Evolutionary conservation across 2,113 vertebrate species (phyloP).

Genomic region (Tetrao urogallus): DNA sequence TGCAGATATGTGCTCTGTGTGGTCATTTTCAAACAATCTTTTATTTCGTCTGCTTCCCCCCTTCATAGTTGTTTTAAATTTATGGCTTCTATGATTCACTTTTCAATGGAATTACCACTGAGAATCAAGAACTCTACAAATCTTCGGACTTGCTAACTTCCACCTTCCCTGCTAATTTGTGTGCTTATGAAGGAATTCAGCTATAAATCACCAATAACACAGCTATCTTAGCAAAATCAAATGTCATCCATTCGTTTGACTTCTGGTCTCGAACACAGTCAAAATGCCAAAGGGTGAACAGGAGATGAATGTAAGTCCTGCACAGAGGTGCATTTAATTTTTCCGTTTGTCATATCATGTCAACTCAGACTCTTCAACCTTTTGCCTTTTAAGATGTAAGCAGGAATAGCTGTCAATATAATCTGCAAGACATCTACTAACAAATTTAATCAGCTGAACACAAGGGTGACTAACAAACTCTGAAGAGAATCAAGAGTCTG

Average conservation of each 20-base stretch:
- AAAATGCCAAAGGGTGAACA: conserved; percentile 30
- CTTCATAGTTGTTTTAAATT: conserved; percentile 52
- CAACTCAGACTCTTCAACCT: conserved; percentile 65
- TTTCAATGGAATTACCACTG: conserved; percentile 46
- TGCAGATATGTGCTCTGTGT: neutral
- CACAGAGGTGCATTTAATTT: conserved; percentile 41
- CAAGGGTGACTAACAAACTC: conserved; percentile 69
- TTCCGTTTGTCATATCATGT: conserved; percentile 74
- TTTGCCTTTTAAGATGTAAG: conserved; percentile 68
- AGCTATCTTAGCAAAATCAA: conserved; percentile 52
- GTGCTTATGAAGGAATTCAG: conserved; percentile 55
- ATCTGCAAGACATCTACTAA: conserved; percentile 69
- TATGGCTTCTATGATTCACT: conserved; percentile 32
- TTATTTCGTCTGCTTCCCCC: conserved; percentile 39
- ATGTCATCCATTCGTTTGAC: conserved; percentile 38
- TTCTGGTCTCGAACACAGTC: neutral
- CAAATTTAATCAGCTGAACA: conserved; percentile 75
- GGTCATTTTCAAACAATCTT: conserved; percentile 38
- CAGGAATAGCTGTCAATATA: conserved; percentile 77
- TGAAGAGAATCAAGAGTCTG: conserved; percentile 62
- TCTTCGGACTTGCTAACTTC: conserved; percentile 46
- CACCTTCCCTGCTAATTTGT: conserved; percentile 56
- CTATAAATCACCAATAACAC: conserved; percentile 64
- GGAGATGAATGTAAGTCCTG: conserved; percentile 6
- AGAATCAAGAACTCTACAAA: conserved; percentile 58